phyloP scores from a whole-genome alignment of 2,113 vertebrate species.

The Micromys minutus region DNA sequence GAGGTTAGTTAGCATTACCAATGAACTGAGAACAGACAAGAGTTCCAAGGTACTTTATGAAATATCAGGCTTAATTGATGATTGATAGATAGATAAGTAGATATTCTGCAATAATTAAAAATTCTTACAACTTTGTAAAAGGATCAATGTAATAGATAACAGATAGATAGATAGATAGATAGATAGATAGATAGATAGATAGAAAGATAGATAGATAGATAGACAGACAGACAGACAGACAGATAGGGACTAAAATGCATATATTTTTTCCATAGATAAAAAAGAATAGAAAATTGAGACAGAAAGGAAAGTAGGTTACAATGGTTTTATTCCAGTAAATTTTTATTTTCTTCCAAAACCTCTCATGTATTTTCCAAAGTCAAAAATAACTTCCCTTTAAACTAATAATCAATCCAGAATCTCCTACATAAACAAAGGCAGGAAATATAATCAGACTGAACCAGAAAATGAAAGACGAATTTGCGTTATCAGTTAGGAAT shows the following conservation, averaged over 20 bases:
- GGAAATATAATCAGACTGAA: background rate
- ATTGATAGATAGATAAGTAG: background rate
- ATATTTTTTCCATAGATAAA: background rate
- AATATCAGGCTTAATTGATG: background rate
- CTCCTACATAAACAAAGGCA: background rate
- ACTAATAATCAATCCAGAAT: background rate
- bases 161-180: background rate
- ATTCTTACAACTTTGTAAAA: no score
- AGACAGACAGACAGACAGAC: background rate
- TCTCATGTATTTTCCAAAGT: constrained; percentile 13
- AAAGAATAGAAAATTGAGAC: background rate
- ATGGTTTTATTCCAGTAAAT: background rate
- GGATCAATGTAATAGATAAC: background rate
- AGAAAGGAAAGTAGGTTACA: background rate
- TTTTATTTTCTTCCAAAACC: constrained; percentile 15
- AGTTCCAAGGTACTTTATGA: background rate
- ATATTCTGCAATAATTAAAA: no score
- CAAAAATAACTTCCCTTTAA: background rate
- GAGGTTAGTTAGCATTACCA: background rate
- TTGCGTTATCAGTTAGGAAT: background rate
- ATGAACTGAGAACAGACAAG: background rate
- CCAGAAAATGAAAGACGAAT: background rate
- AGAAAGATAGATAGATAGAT: background rate
- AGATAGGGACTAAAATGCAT: background rate
- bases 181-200: background rate